These are phyloP conservation scores for Mesoclemmys tuberculata DNA, from an alignment of 2,113 vertebrate species.

Conservation along the genomic window DNA sequence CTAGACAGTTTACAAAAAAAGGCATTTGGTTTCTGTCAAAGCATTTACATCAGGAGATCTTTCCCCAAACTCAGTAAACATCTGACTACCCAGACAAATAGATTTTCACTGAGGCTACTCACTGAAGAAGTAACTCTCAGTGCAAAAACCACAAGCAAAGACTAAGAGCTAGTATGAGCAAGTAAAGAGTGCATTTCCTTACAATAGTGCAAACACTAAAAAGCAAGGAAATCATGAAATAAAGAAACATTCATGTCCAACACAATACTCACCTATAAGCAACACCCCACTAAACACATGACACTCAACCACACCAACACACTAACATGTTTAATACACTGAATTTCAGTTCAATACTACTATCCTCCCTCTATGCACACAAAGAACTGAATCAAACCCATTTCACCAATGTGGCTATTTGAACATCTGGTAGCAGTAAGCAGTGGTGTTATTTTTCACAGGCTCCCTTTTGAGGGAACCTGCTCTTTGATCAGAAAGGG, in stretches of 20 bases:
- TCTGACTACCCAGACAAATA: constrained; percentile 51
- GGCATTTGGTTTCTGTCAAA: constrained; percentile 57
- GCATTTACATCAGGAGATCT: constrained; percentile 44
- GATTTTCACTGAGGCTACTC: constrained; percentile 21
- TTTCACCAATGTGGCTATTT: no score
- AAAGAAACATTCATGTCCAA: not conserved
- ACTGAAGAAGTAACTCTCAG: not conserved
- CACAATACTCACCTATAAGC: not conserved
- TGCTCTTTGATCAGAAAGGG: no score
- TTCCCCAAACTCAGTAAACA: constrained; percentile 22
- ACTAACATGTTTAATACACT: not conserved
- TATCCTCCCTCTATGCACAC: no score
- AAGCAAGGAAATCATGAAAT: not conserved
- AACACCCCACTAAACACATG: not conserved
- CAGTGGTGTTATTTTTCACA: no score
- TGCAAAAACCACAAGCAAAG: not conserved
- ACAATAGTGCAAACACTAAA: not conserved
- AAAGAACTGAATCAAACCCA: no score
- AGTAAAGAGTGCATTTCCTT: not conserved
- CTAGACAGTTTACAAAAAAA: not conserved
- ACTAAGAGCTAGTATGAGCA: not conserved
- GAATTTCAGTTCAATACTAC: not conserved
- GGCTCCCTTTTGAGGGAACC: no score
- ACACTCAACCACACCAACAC: not conserved
- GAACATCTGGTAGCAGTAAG: no score